Evolutionary conservation across 2,888 invertebrate genomes (phyloP).

Genomic region (Ashinkailepas kermadecensis): DNA sequence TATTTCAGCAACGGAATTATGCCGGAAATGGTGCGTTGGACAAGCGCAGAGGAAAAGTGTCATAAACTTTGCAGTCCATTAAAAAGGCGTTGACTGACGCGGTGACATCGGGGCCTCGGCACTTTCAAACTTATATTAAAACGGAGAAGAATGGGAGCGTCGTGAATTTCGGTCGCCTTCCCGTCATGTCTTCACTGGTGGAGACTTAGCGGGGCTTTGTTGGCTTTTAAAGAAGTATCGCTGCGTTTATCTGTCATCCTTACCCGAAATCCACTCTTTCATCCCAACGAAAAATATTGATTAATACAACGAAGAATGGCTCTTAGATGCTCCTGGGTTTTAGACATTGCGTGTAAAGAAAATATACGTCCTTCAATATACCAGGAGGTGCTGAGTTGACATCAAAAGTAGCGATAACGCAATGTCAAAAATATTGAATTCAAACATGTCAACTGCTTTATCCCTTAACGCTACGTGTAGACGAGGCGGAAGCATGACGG

Average conservation of each 20-base stretch:
- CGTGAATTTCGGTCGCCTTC: neutral
- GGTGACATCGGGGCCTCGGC: neutral
- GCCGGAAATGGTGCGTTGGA: too few relatives aligned
- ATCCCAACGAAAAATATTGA: neutral
- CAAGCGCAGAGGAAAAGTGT: neutral
- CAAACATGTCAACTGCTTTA: neutral
- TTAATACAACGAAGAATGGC: too few relatives aligned
- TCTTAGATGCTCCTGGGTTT: too few relatives aligned
- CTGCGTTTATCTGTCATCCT: neutral
- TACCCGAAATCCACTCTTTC: neutral
- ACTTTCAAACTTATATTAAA: neutral
- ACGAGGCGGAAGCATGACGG: too few relatives aligned
- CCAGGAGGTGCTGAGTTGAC: too few relatives aligned
- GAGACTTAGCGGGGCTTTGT: neutral
- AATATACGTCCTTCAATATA: too few relatives aligned
- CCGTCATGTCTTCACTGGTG: neutral
- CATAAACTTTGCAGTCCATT: neutral
- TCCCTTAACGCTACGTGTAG: neutral
- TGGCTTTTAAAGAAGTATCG: neutral
- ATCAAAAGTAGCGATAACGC: too few relatives aligned
- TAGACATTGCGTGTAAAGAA: too few relatives aligned
- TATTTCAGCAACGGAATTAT: too few relatives aligned
- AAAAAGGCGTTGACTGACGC: neutral
- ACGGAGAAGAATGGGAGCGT: neutral
- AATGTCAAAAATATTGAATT: neutral